Conservation (phyloP, 2,113 vertebrate genomes). For the Brachyhypopomus gauderio region DNA sequence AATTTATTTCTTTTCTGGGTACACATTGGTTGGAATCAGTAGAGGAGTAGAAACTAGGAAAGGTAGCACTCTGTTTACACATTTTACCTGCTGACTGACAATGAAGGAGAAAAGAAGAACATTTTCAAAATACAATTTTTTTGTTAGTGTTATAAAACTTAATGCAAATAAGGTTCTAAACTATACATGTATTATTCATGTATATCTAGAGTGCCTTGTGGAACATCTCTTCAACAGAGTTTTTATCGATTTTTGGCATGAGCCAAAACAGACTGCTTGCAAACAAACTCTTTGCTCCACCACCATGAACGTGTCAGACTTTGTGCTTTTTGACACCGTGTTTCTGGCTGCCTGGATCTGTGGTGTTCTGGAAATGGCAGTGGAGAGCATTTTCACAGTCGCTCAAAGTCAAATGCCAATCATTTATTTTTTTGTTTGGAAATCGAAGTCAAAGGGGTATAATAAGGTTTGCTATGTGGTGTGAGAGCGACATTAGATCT, state of each 20-base stretch:
- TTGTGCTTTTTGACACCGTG: background rate
- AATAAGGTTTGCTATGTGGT: background rate
- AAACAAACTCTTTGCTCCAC: background rate
- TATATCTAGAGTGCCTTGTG: constrained; percentile 54
- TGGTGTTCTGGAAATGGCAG: constrained; percentile 1
- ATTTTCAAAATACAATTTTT: constrained; percentile 57
- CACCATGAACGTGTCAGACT: background rate
- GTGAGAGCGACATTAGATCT: background rate
- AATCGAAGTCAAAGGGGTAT: background rate
- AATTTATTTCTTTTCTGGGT: constrained; percentile 79
- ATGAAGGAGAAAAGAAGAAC: constrained; percentile 57
- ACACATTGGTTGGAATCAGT: constrained; percentile 72
- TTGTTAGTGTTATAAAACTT: constrained; percentile 68
- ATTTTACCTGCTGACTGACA: constrained; percentile 72
- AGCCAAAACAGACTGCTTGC: background rate
- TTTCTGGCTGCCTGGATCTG: background rate
- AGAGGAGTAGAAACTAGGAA: constrained; percentile 67
- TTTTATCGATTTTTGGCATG: background rate
- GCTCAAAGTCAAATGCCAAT: background rate
- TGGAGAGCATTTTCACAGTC: constrained; percentile 4
- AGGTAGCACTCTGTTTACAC: constrained; percentile 76
- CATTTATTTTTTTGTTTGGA: background rate
- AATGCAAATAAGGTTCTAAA: constrained; percentile 55
- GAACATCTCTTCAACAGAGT: constrained; percentile 24
- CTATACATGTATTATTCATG: constrained; percentile 39